A percentile compares a stretch with the other conserved stretches of the same genome.
Conservation (phyloP, 2,797 vertebrate species). For the Micrastur ruficollis region DNA sequence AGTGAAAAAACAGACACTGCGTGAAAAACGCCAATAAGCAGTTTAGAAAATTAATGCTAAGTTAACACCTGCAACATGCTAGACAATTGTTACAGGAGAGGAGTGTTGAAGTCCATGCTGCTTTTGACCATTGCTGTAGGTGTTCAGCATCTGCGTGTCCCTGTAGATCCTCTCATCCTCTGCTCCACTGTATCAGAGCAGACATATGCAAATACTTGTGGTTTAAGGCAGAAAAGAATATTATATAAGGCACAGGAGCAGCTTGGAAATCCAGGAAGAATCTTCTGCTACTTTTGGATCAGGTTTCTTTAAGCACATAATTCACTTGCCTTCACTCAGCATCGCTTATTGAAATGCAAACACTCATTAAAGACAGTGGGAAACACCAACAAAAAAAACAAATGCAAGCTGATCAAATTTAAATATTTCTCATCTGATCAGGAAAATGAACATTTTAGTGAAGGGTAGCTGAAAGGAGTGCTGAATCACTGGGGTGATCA, state of each 20-base stretch:
- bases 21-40: background rate
- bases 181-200: background rate
- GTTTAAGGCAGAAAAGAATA: background rate
- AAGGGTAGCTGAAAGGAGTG: background rate
- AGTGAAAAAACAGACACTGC: background rate
- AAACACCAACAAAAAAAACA: background rate
- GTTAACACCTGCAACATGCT: background rate
- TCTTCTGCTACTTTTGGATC: background rate
- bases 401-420: background rate
- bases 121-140: background rate
- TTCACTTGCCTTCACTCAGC: background rate
- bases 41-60: background rate
- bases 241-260: background rate
- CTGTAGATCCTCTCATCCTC: background rate
- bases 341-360: background rate
- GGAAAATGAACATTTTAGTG: background rate
- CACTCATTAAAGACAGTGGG: background rate
- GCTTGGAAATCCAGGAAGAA: background rate
- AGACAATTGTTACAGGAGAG: background rate
- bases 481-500: background rate
- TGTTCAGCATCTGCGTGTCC: background rate
- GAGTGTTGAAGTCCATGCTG: fast-evolving
- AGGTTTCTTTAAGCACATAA: background rate
- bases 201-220: background rate
- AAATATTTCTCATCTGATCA: background rate